Evolutionary conservation across 2,888 invertebrate genomes (phyloP), one percentile per base, ranked within the genome.

Genomic region (Sceliomorpha sp.): DNA sequence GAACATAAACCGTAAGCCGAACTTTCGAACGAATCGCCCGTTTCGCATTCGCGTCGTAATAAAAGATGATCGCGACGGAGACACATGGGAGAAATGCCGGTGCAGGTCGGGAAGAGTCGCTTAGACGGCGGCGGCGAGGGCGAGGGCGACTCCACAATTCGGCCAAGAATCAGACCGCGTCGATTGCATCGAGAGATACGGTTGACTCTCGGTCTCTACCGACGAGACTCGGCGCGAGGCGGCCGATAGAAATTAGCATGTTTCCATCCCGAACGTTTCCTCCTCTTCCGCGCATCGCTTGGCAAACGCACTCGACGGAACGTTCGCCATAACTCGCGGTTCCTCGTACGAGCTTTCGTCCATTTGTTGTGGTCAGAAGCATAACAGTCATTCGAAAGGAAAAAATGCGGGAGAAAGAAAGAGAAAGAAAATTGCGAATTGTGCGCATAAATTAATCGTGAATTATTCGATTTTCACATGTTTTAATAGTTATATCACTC

Each of bases 231-330:
- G 10, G 36, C 45, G 47, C 31, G 7, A 5, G 15, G 2, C 37
- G 7, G 15, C 8, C 1, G n/a, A 56, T 56, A 7, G 13, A 60
- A 70, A 66, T 66, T 66, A 51, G 60, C 70, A 60, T 59, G 58
- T 48, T 68, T 56, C 56, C 62, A 45, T 47, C 37, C 42, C 55
- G 40, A 48, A 55, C 53, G 50, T 53, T 70, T 70, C 70, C 64
- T 66, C 63, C 64, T 66, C 63, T 59, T 69, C 48, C 50, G 40
- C 63, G 69, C 69, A 63, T 69, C 59, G 69, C 36, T 69, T 44
- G 17, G 9, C 63, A 69, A 69, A 59, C 59, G 63, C 69, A 63
- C 63, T 39, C 48, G 51, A 36, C 31, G 69, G 63, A 69, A 63
- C 69, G 58, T 20, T 32, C 44, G 32, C 55, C 31, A 58, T 53